Percentiles rank a stretch among this genome's conserved stretches.
phyloP scores from a whole-genome alignment of 2,888 invertebrate species.

The Diploptera punctata region DNA sequence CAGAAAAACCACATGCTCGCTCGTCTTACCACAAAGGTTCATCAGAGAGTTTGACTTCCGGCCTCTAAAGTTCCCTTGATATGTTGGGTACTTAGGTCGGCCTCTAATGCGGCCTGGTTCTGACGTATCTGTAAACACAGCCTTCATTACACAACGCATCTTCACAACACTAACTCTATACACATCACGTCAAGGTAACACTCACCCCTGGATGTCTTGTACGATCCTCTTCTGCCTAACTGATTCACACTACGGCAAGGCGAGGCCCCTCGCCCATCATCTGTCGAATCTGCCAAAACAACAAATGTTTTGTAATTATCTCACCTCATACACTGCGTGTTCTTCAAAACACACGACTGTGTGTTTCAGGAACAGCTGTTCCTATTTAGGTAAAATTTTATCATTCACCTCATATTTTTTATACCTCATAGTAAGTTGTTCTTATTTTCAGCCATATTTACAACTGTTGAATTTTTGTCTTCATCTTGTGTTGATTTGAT shows the following conservation, averaged over 20 bases:
- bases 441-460: too few relatives aligned
- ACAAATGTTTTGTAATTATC: too few relatives aligned
- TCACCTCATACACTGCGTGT: too few relatives aligned
- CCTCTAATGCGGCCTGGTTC: slow-evolving; percentile 78
- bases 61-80: slow-evolving; percentile 85
- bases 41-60: slow-evolving; percentile 95
- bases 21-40: slow-evolving; percentile 93
- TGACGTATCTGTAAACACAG: slow-evolving; percentile 78
- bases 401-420: too few relatives aligned
- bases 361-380: too few relatives aligned
- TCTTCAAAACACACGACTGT: too few relatives aligned
- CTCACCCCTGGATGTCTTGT: slow-evolving; percentile 85
- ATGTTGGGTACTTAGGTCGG: slow-evolving; percentile 84
- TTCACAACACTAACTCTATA: slow-evolving; percentile 41
- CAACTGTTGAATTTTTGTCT: too few relatives aligned
- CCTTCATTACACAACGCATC: neutral
- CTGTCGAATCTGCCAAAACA: slow-evolving; percentile 54
- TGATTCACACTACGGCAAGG: slow-evolving; percentile 69
- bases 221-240: slow-evolving; percentile 82
- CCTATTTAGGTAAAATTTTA: too few relatives aligned
- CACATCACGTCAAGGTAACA: too few relatives aligned
- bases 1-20: slow-evolving; percentile 47
- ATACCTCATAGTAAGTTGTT: too few relatives aligned
- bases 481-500: too few relatives aligned
- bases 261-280: slow-evolving; percentile 77